Evolutionary conservation across 2,113 vertebrate species (phyloP), one percentile per base, ranked within the genome.

Genomic region (Sinocyclocheilus anophthalmus): DNA sequence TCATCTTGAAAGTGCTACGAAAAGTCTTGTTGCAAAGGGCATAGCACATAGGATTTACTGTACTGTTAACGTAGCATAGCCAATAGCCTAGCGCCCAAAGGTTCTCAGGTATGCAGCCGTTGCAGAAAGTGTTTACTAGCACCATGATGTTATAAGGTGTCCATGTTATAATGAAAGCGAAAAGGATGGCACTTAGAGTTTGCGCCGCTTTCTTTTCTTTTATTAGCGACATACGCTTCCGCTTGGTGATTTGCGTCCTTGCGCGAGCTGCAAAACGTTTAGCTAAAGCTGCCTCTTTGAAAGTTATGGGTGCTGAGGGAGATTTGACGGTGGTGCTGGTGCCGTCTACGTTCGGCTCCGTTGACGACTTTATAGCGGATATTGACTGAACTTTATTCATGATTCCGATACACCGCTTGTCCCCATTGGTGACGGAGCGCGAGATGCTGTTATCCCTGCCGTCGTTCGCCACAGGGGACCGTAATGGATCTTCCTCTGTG

Each of bases 81-180:
- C 98, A 99, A 91, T 99, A 99, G 39, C 98, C 98, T 85, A 99
- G 93, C 11, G 96, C 94, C 98, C 98, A 99, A 89, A 98, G 94
- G 57, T 96, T 93, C 84, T 96, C 92, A 9, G 97, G 98, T 78
- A 99, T 96, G 92, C 97, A 97, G 8, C 2, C 91, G 8, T 95
- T 76, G 86, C 96, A 99, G 92, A 99, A 98, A 67, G 97, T 96
- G 89, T 97, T 97, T 86, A 97, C 96, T 89, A 99, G 94, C 88
- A 99, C 98, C 96, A 99, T 99, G 85, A 99, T 99, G 87, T 99
- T 98, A 90, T 99, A 99, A 2, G 98, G 98, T 26, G 98, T 98
- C 98, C 98, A 99, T 0, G 98, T 99, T 92, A 99, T 96, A 90
- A 99, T 98, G 92, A 99, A 99, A 88, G 98, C 98, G 37, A 99